These are phyloP conservation scores for Rhagoletis zephyria DNA, from an alignment of 1,140 invertebrate species.

Conservation along the genomic window DNA sequence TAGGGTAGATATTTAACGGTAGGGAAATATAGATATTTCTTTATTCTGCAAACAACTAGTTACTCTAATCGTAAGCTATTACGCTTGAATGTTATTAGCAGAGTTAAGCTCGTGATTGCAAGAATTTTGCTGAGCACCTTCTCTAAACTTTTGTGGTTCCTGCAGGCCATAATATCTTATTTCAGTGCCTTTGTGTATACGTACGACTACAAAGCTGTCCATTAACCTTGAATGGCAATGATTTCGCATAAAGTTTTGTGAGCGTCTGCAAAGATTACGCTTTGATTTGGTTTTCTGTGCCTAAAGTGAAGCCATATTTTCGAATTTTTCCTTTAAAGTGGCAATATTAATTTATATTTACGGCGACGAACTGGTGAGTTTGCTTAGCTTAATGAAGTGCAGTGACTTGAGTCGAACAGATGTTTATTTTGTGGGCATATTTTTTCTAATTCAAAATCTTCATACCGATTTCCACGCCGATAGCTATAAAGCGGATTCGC, in stretches of 20 bases:
- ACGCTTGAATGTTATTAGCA: no score
- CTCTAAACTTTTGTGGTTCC: no score
- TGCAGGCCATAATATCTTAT: no score
- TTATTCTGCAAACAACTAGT: no score
- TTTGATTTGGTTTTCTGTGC: not conserved
- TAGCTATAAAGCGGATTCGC: not conserved
- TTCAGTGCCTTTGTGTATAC: no score
- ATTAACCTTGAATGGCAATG: not conserved
- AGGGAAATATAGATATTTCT: no score
- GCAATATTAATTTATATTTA: slow-evolving; percentile 5
- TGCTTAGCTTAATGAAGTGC: slow-evolving; percentile 1
- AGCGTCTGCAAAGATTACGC: not conserved
- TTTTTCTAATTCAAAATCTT: not conserved
- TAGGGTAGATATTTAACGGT: no score
- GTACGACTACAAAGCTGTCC: no score
- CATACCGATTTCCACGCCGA: not conserved
- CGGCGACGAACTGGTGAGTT: not conserved
- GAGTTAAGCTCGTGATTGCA: no score
- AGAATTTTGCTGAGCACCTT: no score
- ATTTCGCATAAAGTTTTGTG: slow-evolving; percentile 17
- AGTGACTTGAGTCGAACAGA: not conserved
- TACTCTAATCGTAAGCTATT: no score
- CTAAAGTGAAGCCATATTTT: not conserved
- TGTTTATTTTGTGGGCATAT: not conserved
- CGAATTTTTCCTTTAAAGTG: slow-evolving; percentile 6